Evolutionary conservation across 92 coral and sea anemone genomes (phyloP), one percentile per base, ranked within the genome.

Genomic region (Paragorgia papillata): DNA sequence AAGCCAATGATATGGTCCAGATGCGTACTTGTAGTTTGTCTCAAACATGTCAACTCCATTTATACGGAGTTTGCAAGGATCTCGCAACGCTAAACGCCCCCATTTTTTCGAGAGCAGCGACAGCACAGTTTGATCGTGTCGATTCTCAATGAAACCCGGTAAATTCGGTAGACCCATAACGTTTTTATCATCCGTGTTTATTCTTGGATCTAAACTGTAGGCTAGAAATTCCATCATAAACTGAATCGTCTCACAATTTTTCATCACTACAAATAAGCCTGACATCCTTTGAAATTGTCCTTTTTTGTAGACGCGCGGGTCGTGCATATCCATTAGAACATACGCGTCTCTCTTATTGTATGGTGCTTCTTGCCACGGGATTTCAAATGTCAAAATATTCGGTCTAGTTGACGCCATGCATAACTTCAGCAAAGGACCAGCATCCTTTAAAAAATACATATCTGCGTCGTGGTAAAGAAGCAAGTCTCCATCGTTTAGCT

Each of bases 111-210:
- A 66, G n/a, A 66, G 32, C 73, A 66, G 15, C 2, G 73, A 66
- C 19, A 39, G 73, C 22, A 66, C 73, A 19, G 73, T 35, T 66
- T 66, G 73, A 21, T 66, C 73, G 12, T 66, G 73, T n/a, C 73
- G 40, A 31, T 66, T 35, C 2, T 54, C 73, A 1, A 35, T 32
- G 25, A 66, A 66, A n/a, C 31, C 51, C 22, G 18, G 9, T 10
- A 66, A 35, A 66, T 66, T 66, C 21, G 73, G 73, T 25, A 26
- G 14, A 5, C 73, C 73, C 1, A 66, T 29, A 40, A 40, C 54
- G 29, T 66, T 66, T 13, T 20, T n/a, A 3, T 22, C 27, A 24
- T 66, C 73, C 21, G 54, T 35, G 54, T 20, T 22, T 21, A 66
- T 66, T 0, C 73, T 51, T 39, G 13, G 13, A 18, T 66, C 73